A percentile compares a stretch with the other conserved stretches of the same genome.
Evolutionary conservation across 2,888 invertebrate species (phyloP).

Genomic region (Bibio marci): DNA sequence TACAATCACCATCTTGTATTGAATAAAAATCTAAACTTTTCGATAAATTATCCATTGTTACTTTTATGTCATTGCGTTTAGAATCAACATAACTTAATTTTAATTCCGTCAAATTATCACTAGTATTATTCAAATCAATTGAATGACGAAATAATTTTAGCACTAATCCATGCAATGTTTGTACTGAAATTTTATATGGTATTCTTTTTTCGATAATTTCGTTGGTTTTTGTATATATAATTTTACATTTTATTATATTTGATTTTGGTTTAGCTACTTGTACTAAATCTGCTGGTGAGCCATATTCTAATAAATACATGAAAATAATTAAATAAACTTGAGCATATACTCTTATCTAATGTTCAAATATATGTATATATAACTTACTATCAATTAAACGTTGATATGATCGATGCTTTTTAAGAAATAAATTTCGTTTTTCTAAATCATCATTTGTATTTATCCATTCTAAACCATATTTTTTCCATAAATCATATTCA

Average conservation of each 20-base stretch:
- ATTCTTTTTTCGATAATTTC: conserved; percentile 46
- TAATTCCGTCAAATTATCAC: no score
- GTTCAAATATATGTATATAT: conserved; percentile 2
- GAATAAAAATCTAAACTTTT: conserved; percentile 72
- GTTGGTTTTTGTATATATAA: conserved; percentile 31
- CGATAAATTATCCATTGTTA: conserved; percentile 62
- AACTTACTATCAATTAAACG: conserved; percentile 55
- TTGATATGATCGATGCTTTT: conserved; percentile 59
- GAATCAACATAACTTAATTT: conserved; percentile 34
- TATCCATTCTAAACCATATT: conserved; percentile 58
- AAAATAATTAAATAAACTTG: conserved; percentile 3
- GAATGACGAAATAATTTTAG: conserved; percentile 48
- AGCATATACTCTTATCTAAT: no score
- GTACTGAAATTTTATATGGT: conserved; percentile 60
- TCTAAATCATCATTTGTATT: conserved; percentile 33
- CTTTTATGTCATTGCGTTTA: conserved; percentile 44
- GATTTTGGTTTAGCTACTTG: conserved; percentile 38
- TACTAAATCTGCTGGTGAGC: conserved; percentile 62
- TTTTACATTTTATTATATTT: conserved; percentile 45
- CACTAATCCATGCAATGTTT: conserved; percentile 64
- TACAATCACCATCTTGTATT: conserved; percentile 64
- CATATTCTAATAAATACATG: conserved; percentile 44
- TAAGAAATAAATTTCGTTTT: conserved; percentile 36
- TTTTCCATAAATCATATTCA: conserved; percentile 81
- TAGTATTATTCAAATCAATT: conserved; percentile 5